Base-by-base conservation (phyloP, 1,140 invertebrate genomes). In the Frieseomelitta varia region DNA sequence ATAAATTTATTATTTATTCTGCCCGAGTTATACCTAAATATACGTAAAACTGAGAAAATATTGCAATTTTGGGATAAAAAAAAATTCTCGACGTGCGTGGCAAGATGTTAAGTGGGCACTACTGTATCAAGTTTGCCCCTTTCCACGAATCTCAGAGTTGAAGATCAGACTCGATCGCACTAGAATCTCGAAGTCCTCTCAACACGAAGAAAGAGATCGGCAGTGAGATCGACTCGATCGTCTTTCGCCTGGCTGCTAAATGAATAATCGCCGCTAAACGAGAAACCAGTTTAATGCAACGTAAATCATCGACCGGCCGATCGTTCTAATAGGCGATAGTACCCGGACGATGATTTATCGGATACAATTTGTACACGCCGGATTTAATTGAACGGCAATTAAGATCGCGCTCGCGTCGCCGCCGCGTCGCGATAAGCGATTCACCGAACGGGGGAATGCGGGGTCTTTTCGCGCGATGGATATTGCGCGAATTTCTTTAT, bases 321-420 rank as follows among this genome's bases (percentile, higher is more conserved):
- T 79, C 76, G 68, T 10, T 79, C 77, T 79, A 84, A 84, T 67
- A 56, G 77, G 69, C 82, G 82, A 84, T 84, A 84, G 55, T 79
- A 3, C 61, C 69, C 47, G 51, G 55, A 58, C 55, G 79, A 81
- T 75, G 79, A 85, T 85, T 85, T 81, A 85, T 82, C 56, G 65
- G 30, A 39, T n/a, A 82, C 63, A 65, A 85, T 85, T 85, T 85
- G 79, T 87, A 83, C 55, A 71, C 78, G 14, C 47, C n/a, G 63
- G 69, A 82, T 77, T 86, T 61, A 84, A 76, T 89, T 75, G 76
- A 73, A 75, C 39, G 30, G 65, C 73, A 85, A 85, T 85, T 85
- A 77, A 85, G 53, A 81, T 47, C 39, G 39, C 73, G 56, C 34
- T 76, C 61, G 39, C 6, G 4, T 17, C 17, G 61, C 47, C 27